Base-by-base conservation (phyloP, 1,140 invertebrate genomes). In the Pissodes strobi region DNA sequence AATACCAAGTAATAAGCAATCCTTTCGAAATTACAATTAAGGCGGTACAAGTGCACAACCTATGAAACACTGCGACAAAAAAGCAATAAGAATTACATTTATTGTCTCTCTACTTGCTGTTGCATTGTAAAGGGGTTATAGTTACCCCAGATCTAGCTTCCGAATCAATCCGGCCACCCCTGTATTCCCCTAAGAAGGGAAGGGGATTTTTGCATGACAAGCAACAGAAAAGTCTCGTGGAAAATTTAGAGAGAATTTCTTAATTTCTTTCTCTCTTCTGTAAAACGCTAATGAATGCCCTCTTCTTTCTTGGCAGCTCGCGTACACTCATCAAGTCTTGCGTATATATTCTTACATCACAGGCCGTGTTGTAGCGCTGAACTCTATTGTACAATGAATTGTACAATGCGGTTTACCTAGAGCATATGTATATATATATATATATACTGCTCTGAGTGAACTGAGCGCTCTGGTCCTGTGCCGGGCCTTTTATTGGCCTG, bases 181-280 rank as follows among this genome's bases (percentile, higher is more conserved):
- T 34, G 23, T 22, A 21, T 17, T 41, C 27, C 51, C 46, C 46
- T 25, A 2, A 2, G 6, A 21, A 22, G 56, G 49, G 51, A n/a
- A 60, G 34, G 53, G 52, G 30, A 64, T 39, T 67, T 63, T 45
- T 62, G 65, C 65, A 67, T 58, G 53, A 64, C 46, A 61, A 48
- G 56, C 61, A 53, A 38, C 55, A 39, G 53, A 64, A 60, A 49
- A 59, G 41, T 62, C 55, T 55, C 55, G 38, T 66, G 46, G 56
- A 56, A 59, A 64, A 60, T 68, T 48, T 56, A 60, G 61, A 68
- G 49, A 55, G 61, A 68, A 68, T 64, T 68, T 64, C 61, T 68
- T 68, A 64, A 64, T 68, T 64, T 59, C 66, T 64, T 60, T 59
- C 61, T 64, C 62, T 64, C 46, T 60, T 68, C 62, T 64, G 66